Evolutionary conservation across 2,113 vertebrate genomes (phyloP), one percentile per base, ranked within the genome.

Genomic region (Bubo bubo): DNA sequence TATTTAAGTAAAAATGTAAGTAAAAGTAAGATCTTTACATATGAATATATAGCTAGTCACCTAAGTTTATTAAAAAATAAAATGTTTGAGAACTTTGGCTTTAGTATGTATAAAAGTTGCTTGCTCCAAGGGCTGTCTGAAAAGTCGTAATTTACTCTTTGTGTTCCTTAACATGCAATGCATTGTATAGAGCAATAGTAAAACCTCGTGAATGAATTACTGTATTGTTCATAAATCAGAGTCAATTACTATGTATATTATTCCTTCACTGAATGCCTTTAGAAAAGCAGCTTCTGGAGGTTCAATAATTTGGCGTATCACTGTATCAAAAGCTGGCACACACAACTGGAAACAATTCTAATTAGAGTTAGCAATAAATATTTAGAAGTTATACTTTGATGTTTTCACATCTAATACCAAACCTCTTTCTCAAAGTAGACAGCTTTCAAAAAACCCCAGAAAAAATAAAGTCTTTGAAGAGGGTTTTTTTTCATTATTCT

Each of bases 281-380:
- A 91, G 70, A 95, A 94, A 88, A 63, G 37, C 63, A 81, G 80
- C 49, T 95, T 94, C 79, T 79, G 32, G 35, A 58, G 32, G 73
- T 70, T 91, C 73, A 91, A 63, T 91, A 86, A 85, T 86, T 72
- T 85, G 68, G 60, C 41, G 41, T 66, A 95, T 59, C 58, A 72
- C 30, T 92, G 62, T 67, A 71, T 92, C 68, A 84, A 86, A 94
- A 87, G 45, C 49, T 93, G 70, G 53, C 49, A 81, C 27, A 70
- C 19, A 66, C 11, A 90, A 83, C 45, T 60, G 39, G 27, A 84
- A 90, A 96, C 90, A 92, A 90, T 35, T 74, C 73, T 93, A 74
- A 95, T 86, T 92, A 88, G 35, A 66, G 27, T 80, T 63, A 88
- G 63, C 18, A 95, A 79, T 35, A 94, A 96, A 86, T 84, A 95